These are phyloP conservation scores for Campylomormyrus numenius DNA, from an alignment of 2,113 vertebrate species.

Conservation along the genomic window DNA sequence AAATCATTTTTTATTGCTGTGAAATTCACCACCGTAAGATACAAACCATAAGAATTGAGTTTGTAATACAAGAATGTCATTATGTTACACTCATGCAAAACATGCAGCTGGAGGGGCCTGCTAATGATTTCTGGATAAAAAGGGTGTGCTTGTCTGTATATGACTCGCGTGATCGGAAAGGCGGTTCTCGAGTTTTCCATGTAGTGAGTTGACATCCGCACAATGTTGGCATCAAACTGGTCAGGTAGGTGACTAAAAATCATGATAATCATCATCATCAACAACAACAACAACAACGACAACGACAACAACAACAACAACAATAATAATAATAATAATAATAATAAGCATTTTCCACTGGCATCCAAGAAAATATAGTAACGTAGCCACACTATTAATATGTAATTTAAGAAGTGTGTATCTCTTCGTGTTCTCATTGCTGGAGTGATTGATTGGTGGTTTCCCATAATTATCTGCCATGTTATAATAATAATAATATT, in stretches of 20 bases:
- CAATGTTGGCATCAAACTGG: slow-evolving; percentile 4
- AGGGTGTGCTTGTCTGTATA: slow-evolving; percentile 28
- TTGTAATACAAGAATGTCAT: slow-evolving; percentile 67
- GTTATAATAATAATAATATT: neutral
- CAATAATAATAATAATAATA: neutral
- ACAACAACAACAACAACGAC: neutral
- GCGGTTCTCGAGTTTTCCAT: slow-evolving; percentile 5
- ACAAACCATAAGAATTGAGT: slow-evolving; percentile 65
- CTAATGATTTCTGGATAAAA: slow-evolving; percentile 75
- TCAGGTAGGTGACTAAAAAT: slow-evolving; percentile 18
- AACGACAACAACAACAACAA: neutral
- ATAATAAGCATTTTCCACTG: neutral
- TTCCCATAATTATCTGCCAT: neutral
- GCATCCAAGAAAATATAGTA: neutral
- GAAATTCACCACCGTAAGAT: slow-evolving; percentile 47
- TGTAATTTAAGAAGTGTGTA: neutral
- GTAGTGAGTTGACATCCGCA: neutral
- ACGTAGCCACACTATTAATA: neutral
- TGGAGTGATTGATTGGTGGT: neutral
- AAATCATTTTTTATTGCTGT: neutral
- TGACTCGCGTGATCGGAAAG: slow-evolving; percentile 56
- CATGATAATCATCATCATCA: neutral
- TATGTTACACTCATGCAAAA: slow-evolving; percentile 73
- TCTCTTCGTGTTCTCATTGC: neutral
- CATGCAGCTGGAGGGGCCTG: slow-evolving; percentile 77